These are phyloP conservation scores for Sarcophilus harrisii DNA, from an alignment of 2,797 vertebrate genomes.

Conservation along the genomic window DNA sequence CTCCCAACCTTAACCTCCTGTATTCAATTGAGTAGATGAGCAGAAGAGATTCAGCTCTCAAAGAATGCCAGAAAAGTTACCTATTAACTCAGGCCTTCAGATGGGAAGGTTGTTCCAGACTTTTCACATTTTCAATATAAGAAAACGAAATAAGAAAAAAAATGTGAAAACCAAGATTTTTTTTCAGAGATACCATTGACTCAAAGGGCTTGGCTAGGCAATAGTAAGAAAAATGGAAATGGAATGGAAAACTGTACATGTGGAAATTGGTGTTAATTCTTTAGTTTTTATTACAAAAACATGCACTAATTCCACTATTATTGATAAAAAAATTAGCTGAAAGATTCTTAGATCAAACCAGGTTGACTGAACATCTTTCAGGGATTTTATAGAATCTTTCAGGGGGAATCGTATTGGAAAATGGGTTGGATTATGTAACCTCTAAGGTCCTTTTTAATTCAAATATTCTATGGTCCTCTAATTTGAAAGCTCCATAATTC, in stretches of 20 bases:
- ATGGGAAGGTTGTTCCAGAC: not conserved
- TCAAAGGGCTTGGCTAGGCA: conserved; percentile 1
- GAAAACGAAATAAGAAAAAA: conserved; percentile 27
- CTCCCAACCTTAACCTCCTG: not conserved
- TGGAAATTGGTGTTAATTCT: not conserved
- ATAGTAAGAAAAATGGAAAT: conserved; percentile 14
- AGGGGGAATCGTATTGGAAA: not conserved
- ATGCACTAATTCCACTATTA: not conserved
- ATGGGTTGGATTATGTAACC: not conserved
- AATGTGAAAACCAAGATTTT: not conserved
- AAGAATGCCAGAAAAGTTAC: conserved; percentile 22
- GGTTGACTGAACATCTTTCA: not conserved
- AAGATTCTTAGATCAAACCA: not conserved
- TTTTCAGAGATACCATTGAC: conserved; percentile 10
- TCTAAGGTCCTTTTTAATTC: not conserved
- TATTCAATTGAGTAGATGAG: conserved; percentile 11
- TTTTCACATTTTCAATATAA: conserved; percentile 25
- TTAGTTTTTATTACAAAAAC: not conserved
- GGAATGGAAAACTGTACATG: not conserved
- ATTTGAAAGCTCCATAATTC: not conserved
- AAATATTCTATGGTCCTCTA: not conserved
- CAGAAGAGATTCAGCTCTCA: not conserved
- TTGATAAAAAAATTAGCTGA: not conserved
- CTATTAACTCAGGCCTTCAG: conserved; percentile 36
- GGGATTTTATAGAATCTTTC: not conserved